Conservation (phyloP, 2,888 invertebrate genomes). For the Lordiphosa fenestrarum region DNA sequence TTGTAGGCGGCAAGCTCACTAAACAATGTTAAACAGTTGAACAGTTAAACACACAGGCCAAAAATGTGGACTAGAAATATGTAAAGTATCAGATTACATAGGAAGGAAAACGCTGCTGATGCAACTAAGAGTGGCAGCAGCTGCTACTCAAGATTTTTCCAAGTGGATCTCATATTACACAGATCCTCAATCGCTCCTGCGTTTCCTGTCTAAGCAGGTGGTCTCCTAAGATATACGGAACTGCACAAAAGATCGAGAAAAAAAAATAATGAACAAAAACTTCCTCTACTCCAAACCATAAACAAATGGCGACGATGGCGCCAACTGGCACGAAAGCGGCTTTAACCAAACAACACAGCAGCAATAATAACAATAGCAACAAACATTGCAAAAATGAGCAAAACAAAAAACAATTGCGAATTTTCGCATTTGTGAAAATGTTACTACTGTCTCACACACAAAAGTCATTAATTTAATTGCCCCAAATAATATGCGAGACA, state of each 20-base stretch:
- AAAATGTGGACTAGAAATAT: constrained; percentile 39
- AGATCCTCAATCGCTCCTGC: constrained; percentile 13
- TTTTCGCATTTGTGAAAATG: constrained; percentile 56
- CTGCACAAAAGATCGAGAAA: constrained; percentile 14
- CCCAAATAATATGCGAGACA: constrained; percentile 4
- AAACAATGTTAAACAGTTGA: constrained; percentile 43
- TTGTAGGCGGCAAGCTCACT: constrained; percentile 43
- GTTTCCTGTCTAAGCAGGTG: constrained; percentile 29
- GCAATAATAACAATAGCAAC: constrained; percentile 8
- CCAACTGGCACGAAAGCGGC: constrained; percentile 64
- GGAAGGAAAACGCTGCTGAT: constrained; percentile 38
- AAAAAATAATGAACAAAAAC: constrained; percentile 26
- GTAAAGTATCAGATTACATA: constrained; percentile 58
- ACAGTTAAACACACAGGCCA: constrained; percentile 50
- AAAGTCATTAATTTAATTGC: constrained; percentile 31
- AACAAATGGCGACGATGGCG: constrained; percentile 52
- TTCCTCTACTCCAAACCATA: constrained; percentile 39
- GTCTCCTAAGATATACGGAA: constrained; percentile 25
- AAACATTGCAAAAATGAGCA: constrained; percentile 22
- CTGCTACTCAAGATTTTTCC: constrained; percentile 24
- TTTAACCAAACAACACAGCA: constrained; percentile 25
- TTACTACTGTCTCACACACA: constrained; percentile 41
- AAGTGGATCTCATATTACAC: constrained; percentile 28
- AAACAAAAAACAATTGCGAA: constrained; percentile 45
- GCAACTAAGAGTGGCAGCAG: constrained; percentile 38